Evolutionary conservation across 2,113 vertebrate species (phyloP).

Genomic region (Mungos mungo): DNA sequence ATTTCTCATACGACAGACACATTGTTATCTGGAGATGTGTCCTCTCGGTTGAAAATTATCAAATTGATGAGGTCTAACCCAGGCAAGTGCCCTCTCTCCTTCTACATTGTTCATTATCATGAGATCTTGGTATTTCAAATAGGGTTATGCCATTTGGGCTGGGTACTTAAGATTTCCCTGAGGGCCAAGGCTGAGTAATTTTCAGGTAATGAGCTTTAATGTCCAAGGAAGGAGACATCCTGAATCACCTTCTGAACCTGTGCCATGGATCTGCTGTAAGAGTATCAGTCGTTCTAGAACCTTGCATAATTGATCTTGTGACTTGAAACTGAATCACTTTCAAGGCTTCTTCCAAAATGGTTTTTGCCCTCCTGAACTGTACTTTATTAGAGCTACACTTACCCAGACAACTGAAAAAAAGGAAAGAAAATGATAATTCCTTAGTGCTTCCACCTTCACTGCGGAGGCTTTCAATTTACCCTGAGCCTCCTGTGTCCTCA

Average conservation of each 20-base stretch:
- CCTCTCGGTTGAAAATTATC: neutral
- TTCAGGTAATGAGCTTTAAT: conserved; percentile 68
- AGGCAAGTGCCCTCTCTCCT: conserved; percentile 26
- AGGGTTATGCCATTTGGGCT: conserved; percentile 44
- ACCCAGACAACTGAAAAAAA: neutral
- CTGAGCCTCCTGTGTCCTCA: neutral
- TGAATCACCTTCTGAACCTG: conserved; percentile 66
- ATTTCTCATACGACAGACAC: neutral
- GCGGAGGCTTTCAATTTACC: neutral
- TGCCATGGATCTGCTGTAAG: conserved; percentile 17
- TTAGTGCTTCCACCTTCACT: neutral
- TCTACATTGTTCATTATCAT: neutral
- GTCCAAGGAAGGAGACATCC: conserved; percentile 52
- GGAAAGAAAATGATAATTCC: neutral
- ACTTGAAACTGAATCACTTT: conserved; percentile 55
- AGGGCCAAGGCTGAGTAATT: conserved; percentile 58
- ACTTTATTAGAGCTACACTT: neutral
- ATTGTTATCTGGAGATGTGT: neutral
- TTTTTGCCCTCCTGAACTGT: neutral
- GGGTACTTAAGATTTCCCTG: conserved; percentile 45
- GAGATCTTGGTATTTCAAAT: conserved; percentile 53
- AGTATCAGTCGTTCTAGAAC: neutral
- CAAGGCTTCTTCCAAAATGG: conserved; percentile 38
- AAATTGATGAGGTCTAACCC: neutral
- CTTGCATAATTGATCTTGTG: conserved; percentile 58